These are phyloP conservation scores for Ips typographus DNA, from an alignment of 1,140 invertebrate genomes.

Conservation along the genomic window DNA sequence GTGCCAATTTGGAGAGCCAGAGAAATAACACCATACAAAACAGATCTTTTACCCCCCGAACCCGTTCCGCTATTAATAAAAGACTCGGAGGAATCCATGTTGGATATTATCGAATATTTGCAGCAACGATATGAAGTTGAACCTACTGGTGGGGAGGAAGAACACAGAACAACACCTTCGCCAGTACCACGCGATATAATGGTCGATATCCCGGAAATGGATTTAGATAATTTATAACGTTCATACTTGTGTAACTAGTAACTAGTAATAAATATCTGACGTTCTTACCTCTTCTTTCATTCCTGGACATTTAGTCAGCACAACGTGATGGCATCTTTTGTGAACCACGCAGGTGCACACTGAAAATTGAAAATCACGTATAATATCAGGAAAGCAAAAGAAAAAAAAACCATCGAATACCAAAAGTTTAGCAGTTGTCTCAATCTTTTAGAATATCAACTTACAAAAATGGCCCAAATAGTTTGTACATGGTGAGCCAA, in stretches of 20 bases:
- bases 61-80: slow-evolving; percentile 61
- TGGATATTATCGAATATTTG: slow-evolving; percentile 51
- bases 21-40: slow-evolving; percentile 64
- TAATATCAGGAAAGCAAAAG: neutral
- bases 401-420: too few relatives aligned
- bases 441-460: too few relatives aligned
- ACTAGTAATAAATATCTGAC: too few relatives aligned
- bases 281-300: slow-evolving; percentile 83
- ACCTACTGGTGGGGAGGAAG: slow-evolving; percentile 44
- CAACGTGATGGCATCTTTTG: slow-evolving; percentile 92
- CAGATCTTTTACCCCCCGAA: slow-evolving; percentile 65
- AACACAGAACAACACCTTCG: slow-evolving; percentile 35
- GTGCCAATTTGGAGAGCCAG: slow-evolving; percentile 64
- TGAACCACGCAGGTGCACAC: slow-evolving; percentile 98
- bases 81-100: slow-evolving; percentile 56
- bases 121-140: slow-evolving; percentile 47
- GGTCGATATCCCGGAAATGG: slow-evolving; percentile 38
- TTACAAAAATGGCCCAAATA: too few relatives aligned
- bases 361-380: slow-evolving; percentile 55
- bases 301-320: slow-evolving; percentile 94
- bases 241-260: neutral
- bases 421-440: neutral
- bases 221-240: slow-evolving; percentile 31
- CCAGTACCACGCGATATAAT: slow-evolving; percentile 37
- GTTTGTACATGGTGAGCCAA: too few relatives aligned